Base-by-base conservation (phyloP, 2,113 vertebrate genomes). In the Ailurus styani region DNA sequence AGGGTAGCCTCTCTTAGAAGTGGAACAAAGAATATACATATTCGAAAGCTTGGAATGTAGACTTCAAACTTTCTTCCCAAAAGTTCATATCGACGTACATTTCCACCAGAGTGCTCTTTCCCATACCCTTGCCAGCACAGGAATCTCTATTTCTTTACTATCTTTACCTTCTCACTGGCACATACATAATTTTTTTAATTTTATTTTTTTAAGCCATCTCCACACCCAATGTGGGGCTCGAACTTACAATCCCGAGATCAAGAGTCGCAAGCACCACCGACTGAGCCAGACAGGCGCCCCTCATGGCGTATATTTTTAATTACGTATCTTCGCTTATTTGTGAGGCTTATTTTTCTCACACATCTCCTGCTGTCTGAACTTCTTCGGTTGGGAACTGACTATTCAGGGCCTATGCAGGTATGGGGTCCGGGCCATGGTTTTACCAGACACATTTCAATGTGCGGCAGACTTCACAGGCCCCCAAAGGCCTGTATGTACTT, bases 371-470 rank as follows among this genome's bases (percentile, higher is more conserved):
- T 60, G 72, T 62, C 47, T 64, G 82, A 47, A 45, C 66, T 77
- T 91, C 94, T 62, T 85, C 37, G 27, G 54, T 14, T 45, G 50
- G 29, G 25, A 94, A 14, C 3, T 20, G 5, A 27, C 27, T 37
- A 13, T 54, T 25, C 21, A 20, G 15, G 52, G 77, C n/a, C 31
- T 14, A 21, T 7, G 13, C 70, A 20, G 42, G 42, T 15, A 10
- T 5, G 31, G 47, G 60, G 34, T 77, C 79, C 10, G 17, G 37
- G 54, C 47, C 45, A 34, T 12, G 34, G 52, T 29, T 94, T 95
- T 21, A 21, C 17, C 34, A 5, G 5, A 17, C 2, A 82, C 4
- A 17, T 0, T n/a, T 31, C 54, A 45, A 25, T 2, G 27, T 17
- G 20, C 14, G 12, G 79, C 52, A 18, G 66, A 86, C 14, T n/a